A percentile compares a stretch with the other conserved stretches of the same genome.
These are phyloP conservation scores for Eufriesea mexicana DNA, from an alignment of 1,140 invertebrate genomes.

Conservation along the genomic window DNA sequence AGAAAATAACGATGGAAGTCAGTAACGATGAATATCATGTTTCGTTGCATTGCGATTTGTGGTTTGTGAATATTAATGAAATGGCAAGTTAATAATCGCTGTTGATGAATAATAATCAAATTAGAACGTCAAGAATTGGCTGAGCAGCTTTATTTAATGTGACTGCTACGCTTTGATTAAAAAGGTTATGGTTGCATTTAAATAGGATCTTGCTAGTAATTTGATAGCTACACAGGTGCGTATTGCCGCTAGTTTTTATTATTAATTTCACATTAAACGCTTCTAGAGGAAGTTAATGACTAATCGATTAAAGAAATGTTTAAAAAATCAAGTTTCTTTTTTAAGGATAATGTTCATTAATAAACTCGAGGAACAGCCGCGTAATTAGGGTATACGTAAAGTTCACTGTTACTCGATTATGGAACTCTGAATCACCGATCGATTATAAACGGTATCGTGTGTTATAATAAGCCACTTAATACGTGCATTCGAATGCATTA, in stretches of 20 bases:
- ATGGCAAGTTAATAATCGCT: background rate
- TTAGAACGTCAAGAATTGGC: background rate
- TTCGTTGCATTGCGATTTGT: background rate
- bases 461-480: slow-evolving; percentile 17
- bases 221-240: no score
- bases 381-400: background rate
- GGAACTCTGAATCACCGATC: background rate
- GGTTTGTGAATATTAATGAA: slow-evolving; percentile 5
- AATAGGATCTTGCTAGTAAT: background rate
- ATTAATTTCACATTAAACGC: no score
- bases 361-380: background rate
- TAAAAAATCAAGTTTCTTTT: background rate
- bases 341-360: background rate
- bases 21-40: background rate
- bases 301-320: background rate
- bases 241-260: no score
- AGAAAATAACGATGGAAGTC: background rate
- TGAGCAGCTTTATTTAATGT: no score
- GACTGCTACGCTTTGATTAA: background rate
- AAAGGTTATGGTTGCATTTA: background rate
- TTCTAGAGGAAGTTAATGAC: no score
- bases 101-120: background rate
- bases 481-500: slow-evolving; percentile 15
- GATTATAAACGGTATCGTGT: background rate
- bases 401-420: background rate